Percentiles rank a stretch among this genome's conserved stretches.
Conservation (phyloP, 2,113 vertebrate genomes). For the Danionella cerebrum region DNA sequence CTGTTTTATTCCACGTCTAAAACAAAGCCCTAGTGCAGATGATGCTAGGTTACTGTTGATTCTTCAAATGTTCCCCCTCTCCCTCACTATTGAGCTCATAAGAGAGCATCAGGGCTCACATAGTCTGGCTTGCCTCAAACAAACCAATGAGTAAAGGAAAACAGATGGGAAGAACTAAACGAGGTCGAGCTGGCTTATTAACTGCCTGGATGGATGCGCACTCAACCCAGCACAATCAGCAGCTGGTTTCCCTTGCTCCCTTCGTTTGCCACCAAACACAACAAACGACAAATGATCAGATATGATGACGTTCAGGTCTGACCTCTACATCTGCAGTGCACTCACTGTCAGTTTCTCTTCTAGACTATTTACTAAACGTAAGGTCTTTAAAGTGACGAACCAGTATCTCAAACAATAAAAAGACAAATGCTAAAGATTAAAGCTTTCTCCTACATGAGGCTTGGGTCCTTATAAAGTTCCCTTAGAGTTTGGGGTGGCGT, state of each 20-base stretch:
- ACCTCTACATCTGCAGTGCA: too few species aligned
- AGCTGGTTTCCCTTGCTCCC: neutral
- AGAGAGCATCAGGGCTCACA: too few species aligned
- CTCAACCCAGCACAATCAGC: neutral
- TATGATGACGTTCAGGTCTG: too few species aligned
- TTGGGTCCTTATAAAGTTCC: too few species aligned
- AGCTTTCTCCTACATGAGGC: too few species aligned
- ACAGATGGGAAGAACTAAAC: constrained; percentile 10
- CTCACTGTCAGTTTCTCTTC: too few species aligned
- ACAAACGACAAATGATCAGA: neutral
- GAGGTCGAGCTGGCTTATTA: neutral
- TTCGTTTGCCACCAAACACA: neutral
- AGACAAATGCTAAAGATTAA: too few species aligned
- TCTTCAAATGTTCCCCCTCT: neutral
- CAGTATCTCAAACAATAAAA: too few species aligned
- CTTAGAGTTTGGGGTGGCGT: too few species aligned
- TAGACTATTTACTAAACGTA: too few species aligned
- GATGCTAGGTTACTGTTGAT: neutral
- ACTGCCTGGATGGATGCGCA: constrained; percentile 11
- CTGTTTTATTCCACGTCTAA: constrained; percentile 11
- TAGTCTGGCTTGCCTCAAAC: neutral
- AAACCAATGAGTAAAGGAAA: constrained; percentile 6
- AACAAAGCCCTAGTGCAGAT: neutral
- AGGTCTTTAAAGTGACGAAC: too few species aligned
- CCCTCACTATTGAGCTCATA: too few species aligned